Conservation (phyloP, 2,888 invertebrate genomes). For the Pomacea canaliculata region DNA sequence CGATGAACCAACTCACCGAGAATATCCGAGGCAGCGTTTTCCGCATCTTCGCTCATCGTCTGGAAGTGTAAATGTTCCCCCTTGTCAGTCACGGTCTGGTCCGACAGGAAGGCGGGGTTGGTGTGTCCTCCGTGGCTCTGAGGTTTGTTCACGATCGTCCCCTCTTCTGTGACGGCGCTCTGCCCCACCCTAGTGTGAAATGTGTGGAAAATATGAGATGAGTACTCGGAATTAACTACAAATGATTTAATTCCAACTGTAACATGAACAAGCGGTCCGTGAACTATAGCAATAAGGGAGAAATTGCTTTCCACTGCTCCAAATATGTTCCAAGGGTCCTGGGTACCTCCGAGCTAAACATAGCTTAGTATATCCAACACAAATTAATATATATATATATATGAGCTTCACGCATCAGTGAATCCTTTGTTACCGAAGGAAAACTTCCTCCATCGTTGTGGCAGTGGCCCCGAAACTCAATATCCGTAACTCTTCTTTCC, state of each 20-base stretch:
- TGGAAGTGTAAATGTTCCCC: background rate
- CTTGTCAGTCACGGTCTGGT: background rate
- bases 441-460: slow-evolving; percentile 89
- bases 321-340: too few relatives aligned
- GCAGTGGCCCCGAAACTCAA: slow-evolving; percentile 86
- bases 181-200: slow-evolving; percentile 36
- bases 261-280: too few relatives aligned
- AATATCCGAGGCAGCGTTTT: background rate
- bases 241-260: background rate
- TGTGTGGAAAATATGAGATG: background rate
- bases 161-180: slow-evolving; percentile 30
- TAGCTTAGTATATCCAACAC: too few relatives aligned
- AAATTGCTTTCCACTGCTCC: too few relatives aligned
- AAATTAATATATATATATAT: too few relatives aligned
- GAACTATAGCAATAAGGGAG: too few relatives aligned
- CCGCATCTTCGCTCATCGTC: slow-evolving; percentile 3
- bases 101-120: slow-evolving; percentile 2
- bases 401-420: too few relatives aligned
- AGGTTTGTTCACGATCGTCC: slow-evolving; percentile 11
- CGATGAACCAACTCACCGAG: background rate
- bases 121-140: background rate
- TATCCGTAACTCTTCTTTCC: slow-evolving; percentile 74
- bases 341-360: too few relatives aligned
- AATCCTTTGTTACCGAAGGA: slow-evolving; percentile 56
- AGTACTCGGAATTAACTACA: background rate